These are phyloP conservation scores for Anguilla rostrata DNA, from an alignment of 2,113 vertebrate genomes.

Conservation along the genomic window DNA sequence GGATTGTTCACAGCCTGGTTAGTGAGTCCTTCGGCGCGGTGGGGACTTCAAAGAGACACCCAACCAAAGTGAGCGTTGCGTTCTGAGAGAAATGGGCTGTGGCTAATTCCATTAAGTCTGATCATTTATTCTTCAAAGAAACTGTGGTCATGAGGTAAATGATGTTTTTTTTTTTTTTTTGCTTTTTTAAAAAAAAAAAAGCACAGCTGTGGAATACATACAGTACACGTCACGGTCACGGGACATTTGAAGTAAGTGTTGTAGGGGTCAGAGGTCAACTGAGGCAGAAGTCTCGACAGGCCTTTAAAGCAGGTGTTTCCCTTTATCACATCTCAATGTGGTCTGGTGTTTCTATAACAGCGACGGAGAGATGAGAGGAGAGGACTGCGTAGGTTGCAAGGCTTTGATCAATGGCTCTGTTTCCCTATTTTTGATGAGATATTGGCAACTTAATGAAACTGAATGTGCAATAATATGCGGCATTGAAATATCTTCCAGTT, in stretches of 20 bases:
- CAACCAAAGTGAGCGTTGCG: slow-evolving; percentile 35
- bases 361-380: background rate
- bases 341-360: background rate
- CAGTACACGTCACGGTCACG: slow-evolving; percentile 39
- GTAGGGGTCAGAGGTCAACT: slow-evolving; percentile 61
- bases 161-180: slow-evolving; percentile 24
- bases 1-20: slow-evolving; percentile 45
- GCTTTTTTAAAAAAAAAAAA: no score
- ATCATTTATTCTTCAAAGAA: slow-evolving; percentile 42
- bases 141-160: slow-evolving; percentile 53
- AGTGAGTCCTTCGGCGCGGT: slow-evolving; percentile 15
- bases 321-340: slow-evolving; percentile 34
- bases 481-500: background rate
- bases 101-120: slow-evolving; percentile 10
- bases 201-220: slow-evolving; percentile 50
- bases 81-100: slow-evolving; percentile 33
- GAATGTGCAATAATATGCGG: background rate
- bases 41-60: slow-evolving; percentile 44
- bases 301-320: slow-evolving; percentile 60
- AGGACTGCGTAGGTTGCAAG: background rate
- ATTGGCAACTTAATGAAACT: background rate
- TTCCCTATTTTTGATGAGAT: background rate
- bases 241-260: slow-evolving; percentile 58
- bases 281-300: slow-evolving; percentile 49
- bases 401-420: background rate